Conservation (phyloP, 2,797 vertebrate species). For the Sylvia borin region DNA sequence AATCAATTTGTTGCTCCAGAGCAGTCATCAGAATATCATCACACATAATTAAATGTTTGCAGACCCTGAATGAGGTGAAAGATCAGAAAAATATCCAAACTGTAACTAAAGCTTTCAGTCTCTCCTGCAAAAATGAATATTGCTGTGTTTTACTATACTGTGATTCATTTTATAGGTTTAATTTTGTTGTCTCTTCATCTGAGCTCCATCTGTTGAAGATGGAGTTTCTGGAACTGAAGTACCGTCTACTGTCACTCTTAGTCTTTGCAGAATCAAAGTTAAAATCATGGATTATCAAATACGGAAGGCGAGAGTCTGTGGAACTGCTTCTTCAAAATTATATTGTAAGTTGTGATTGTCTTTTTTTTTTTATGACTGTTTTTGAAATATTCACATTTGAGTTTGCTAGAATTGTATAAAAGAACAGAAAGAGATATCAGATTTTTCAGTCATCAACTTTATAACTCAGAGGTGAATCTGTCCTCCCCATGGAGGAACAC, state of each 20-base stretch:
- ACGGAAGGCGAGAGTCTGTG: constrained; percentile 93
- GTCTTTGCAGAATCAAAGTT: constrained; percentile 95
- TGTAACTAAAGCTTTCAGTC: constrained; percentile 28
- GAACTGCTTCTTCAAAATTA: constrained; percentile 94
- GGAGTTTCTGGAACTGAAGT: constrained; percentile 98
- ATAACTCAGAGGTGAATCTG: background rate
- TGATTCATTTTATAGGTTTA: constrained; percentile 85
- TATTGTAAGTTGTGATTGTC: constrained; percentile 81
- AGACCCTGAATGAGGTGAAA: background rate
- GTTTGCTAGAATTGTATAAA: background rate
- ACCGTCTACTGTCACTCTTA: constrained; percentile 92
- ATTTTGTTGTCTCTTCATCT: constrained; percentile 93
- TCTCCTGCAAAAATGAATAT: constrained; percentile 26
- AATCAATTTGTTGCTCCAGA: background rate
- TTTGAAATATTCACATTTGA: background rate
- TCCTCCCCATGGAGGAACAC: background rate
- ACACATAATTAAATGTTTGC: constrained; percentile 4
- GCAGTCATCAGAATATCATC: background rate
- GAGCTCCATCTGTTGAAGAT: constrained; percentile 94
- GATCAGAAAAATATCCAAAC: background rate
- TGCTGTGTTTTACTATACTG: constrained; percentile 41
- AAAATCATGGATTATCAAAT: constrained; percentile 99
- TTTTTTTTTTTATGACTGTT: background rate
- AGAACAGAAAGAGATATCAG: background rate
- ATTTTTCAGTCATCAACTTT: background rate